Evolutionary conservation across 2,888 invertebrate genomes (phyloP).

Genomic region (Drosophila hamatofila): DNA sequence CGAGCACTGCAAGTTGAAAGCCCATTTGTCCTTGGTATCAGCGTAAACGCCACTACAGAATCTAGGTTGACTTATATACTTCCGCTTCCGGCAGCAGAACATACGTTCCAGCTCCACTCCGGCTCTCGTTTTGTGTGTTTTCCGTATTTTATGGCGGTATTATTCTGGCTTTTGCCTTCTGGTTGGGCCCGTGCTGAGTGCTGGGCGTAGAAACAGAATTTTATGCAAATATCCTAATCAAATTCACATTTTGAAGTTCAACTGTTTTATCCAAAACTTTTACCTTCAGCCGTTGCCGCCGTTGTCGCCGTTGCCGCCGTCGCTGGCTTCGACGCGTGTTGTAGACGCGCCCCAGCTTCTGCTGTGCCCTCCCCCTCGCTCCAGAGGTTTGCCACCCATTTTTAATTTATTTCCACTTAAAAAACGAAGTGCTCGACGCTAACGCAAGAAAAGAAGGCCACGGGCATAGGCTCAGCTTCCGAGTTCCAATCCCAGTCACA

Average conservation of each 20-base stretch:
- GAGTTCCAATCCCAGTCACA: slow-evolving; percentile 20
- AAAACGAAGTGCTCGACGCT: slow-evolving; percentile 53
- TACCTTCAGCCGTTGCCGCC: slow-evolving; percentile 54
- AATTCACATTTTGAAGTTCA: slow-evolving; percentile 85
- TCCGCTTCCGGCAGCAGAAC: slow-evolving; percentile 77
- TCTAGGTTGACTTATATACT: slow-evolving; percentile 83
- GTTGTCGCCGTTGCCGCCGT: slow-evolving; percentile 33
- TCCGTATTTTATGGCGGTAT: slow-evolving; percentile 67
- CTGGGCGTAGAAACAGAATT: slow-evolving; percentile 77
- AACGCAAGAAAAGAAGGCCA: slow-evolving; percentile 44
- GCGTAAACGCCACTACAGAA: slow-evolving; percentile 65
- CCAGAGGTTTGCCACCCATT: slow-evolving; percentile 80
- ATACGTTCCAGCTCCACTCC: slow-evolving; percentile 65
- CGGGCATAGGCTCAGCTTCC: slow-evolving; percentile 52
- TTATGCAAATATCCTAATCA: slow-evolving; percentile 86
- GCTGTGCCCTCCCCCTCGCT: slow-evolving; percentile 2
- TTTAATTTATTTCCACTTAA: slow-evolving; percentile 84
- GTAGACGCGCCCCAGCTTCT: slow-evolving; percentile 37
- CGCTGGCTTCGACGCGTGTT: slow-evolving; percentile 66
- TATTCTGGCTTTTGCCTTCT: slow-evolving; percentile 38
- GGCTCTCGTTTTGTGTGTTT: slow-evolving; percentile 19
- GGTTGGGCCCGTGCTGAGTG: slow-evolving; percentile 35
- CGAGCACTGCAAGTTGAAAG: slow-evolving; percentile 52
- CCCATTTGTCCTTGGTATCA: slow-evolving; percentile 82
- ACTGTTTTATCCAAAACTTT: slow-evolving; percentile 84